Evolutionary conservation across 2,888 invertebrate genomes (phyloP).

Genomic region (Fragum fragum): DNA sequence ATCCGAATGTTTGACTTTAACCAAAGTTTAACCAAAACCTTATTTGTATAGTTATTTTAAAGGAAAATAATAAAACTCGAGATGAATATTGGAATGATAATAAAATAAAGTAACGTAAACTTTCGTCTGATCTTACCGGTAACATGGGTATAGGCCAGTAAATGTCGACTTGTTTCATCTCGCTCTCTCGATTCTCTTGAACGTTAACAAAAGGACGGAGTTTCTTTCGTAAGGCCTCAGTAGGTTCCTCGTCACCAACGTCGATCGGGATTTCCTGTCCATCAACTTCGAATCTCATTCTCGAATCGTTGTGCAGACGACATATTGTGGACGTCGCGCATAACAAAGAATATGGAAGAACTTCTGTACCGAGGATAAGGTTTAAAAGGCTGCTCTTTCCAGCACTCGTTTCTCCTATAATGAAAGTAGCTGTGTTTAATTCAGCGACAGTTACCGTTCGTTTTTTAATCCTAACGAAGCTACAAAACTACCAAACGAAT

Average conservation of each 20-base stretch:
- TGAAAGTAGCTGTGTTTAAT: no score
- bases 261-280: constrained; percentile 13
- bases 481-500: not conserved
- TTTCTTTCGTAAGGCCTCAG: constrained; percentile 24
- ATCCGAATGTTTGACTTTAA: no score
- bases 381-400: constrained; percentile 83
- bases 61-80: no score
- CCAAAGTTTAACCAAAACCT: no score
- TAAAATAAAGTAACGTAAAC: no score
- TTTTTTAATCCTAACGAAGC: not conserved
- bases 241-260: not conserved
- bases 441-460: no score
- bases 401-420: constrained; percentile 81
- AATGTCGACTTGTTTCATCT: constrained; percentile 75
- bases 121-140: constrained; percentile 59
- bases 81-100: no score
- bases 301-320: constrained; percentile 62
- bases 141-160: constrained; percentile 79
- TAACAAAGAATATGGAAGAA: constrained; percentile 78
- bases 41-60: no score
- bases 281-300: constrained; percentile 51
- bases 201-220: constrained; percentile 57
- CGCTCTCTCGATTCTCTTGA: constrained; percentile 58
- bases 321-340: constrained; percentile 80
- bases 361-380: constrained; percentile 76